Conservation (phyloP, 2,797 vertebrate species). For the Poeciliopsis gracilis region DNA sequence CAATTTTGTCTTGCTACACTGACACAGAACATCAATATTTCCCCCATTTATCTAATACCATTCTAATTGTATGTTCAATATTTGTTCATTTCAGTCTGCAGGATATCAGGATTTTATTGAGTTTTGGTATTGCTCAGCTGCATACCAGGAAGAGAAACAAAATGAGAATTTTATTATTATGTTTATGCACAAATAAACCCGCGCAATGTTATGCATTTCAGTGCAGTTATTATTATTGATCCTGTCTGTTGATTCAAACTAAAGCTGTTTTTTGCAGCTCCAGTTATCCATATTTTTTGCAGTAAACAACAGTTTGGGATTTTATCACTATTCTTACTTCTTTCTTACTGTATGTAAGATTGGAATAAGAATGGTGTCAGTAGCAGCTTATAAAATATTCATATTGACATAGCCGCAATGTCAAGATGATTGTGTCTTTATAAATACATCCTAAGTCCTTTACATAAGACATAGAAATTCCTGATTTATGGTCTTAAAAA, state of each 20-base stretch:
- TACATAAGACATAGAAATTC: not conserved
- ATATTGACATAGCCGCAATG: not conserved
- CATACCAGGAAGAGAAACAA: not conserved
- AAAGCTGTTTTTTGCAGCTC: not conserved
- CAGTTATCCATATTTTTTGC: not conserved
- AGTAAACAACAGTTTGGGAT: slow-evolving; percentile 1
- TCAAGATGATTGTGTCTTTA: not conserved
- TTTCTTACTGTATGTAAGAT: not conserved
- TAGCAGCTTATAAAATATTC: not conserved
- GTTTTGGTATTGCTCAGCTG: slow-evolving; percentile 2
- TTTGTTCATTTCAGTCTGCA: not conserved
- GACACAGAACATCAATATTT: slow-evolving; percentile 41
- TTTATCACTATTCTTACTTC: not conserved
- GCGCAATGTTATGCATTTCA: not conserved
- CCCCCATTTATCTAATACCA: slow-evolving; percentile 28
- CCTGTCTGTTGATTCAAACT: not conserved
- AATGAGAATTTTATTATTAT: not conserved
- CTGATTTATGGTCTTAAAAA: not conserved
- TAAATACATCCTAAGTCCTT: not conserved
- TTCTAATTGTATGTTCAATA: slow-evolving; percentile 15
- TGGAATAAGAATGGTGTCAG: not conserved
- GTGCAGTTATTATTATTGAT: slow-evolving; percentile 4
- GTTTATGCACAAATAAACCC: not conserved
- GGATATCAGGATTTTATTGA: slow-evolving; percentile 17
- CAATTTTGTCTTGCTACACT: slow-evolving; percentile 9